phyloP scores from a whole-genome alignment of 2,797 vertebrate species.

The Danionella dracula region DNA sequence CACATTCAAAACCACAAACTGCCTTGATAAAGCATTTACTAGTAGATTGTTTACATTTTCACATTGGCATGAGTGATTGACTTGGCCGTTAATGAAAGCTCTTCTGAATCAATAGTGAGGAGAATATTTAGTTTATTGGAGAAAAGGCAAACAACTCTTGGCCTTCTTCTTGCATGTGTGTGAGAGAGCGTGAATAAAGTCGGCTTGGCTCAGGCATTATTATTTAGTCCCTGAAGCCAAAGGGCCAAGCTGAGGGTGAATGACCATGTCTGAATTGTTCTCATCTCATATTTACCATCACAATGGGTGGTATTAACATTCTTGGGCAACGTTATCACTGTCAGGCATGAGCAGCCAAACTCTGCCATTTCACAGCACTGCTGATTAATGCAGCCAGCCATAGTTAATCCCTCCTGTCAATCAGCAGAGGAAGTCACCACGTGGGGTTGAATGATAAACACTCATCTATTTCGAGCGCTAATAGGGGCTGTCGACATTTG shows the following conservation, averaged over 20 bases:
- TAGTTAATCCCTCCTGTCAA: conserved; percentile 28
- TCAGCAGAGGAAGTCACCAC: conserved; percentile 19
- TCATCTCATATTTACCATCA: conserved; percentile 78
- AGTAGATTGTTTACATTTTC: conserved; percentile 10
- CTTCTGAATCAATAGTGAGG: conserved; percentile 3
- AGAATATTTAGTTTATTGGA: not conserved
- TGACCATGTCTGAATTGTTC: conserved; percentile 68
- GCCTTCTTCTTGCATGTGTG: not conserved
- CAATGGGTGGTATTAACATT: conserved; percentile 81
- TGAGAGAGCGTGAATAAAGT: not conserved
- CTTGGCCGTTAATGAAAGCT: conserved; percentile 18
- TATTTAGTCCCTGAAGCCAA: conserved; percentile 60
- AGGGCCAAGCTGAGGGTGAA: conserved; percentile 66
- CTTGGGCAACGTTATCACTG: conserved; percentile 65
- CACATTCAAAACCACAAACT: conserved; percentile 4
- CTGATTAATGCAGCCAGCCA: conserved; percentile 43
- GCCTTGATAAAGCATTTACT: not conserved
- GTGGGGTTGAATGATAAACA: conserved; percentile 25
- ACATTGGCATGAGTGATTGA: conserved; percentile 11
- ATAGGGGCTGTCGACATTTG: not conserved
- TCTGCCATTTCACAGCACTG: conserved; percentile 21
- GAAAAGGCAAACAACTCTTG: not conserved
- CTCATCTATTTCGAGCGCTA: not conserved
- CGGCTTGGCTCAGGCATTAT: not conserved
- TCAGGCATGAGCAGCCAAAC: conserved; percentile 45